These are phyloP conservation scores for Drosophila acutilabella DNA, from an alignment of 2,888 invertebrate species.

Conservation along the genomic window DNA sequence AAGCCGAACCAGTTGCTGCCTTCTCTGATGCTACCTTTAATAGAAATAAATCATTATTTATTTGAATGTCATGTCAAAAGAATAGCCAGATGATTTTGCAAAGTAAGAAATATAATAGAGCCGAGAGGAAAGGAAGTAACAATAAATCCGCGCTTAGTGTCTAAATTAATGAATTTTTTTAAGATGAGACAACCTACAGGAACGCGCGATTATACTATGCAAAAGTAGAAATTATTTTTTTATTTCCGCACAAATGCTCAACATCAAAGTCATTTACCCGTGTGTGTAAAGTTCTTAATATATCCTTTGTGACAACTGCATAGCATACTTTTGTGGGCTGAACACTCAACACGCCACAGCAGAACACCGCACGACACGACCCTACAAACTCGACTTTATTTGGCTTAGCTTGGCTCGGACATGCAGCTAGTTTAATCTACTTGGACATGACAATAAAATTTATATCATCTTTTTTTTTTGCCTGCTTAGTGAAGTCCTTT, in stretches of 20 bases:
- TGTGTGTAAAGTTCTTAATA: conserved; percentile 59
- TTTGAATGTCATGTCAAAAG: conserved; percentile 74
- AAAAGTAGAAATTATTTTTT: conserved; percentile 53
- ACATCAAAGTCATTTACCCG: conserved; percentile 10
- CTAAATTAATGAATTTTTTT: conserved; percentile 63
- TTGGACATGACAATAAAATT: conserved; percentile 82
- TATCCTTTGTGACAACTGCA: conserved; percentile 66
- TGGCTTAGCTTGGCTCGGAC: conserved; percentile 38
- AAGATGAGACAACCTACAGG: conserved; percentile 6
- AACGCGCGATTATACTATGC: conserved; percentile 33
- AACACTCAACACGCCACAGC: conserved; percentile 26
- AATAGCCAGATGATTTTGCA: conserved; percentile 66
- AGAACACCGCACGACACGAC: conserved; percentile 13
- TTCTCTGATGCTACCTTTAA: conserved; percentile 44
- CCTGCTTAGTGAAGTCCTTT: conserved; percentile 76
- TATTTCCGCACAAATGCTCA: conserved; percentile 37
- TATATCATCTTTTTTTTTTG: conserved; percentile 72
- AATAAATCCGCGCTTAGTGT: conserved; percentile 43
- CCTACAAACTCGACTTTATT: conserved; percentile 8
- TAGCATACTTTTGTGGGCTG: conserved; percentile 62
- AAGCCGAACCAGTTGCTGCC: conserved; percentile 14
- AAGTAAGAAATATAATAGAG: conserved; percentile 23
- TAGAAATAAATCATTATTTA: conserved; percentile 79
- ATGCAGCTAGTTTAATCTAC: conserved; percentile 81
- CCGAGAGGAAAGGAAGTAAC: conserved; percentile 8